Base-by-base conservation (phyloP, 2,888 invertebrate genomes). In the Spodoptera littoralis region DNA sequence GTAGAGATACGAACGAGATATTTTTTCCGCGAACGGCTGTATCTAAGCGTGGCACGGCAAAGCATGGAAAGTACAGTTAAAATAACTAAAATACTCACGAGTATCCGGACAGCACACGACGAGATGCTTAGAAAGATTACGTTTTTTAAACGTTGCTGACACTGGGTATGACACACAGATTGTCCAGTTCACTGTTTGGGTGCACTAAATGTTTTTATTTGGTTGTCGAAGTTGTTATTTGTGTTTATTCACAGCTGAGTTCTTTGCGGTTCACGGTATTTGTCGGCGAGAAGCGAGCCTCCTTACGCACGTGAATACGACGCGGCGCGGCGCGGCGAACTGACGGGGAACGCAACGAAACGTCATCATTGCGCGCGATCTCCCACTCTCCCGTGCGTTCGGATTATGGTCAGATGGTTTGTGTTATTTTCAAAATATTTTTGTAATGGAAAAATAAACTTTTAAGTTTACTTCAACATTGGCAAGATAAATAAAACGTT, bases 41-140 rank as follows among this genome's bases (percentile, higher is more conserved):
- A 77, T 82, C 79, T 85, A 85, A 84, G 83, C 86, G 84, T 84
- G 85, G 81, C 84, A 83, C 80, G 64, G 81, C 84, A 85, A 84
- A 86, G 85, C 86, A 88, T 88, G 86, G 88, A 89, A 90, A 89
- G 90, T 91, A 93, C 93, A 91, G 92, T 92, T 92, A 92, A 88
- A 88, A 89, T 88, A 88, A 87, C 86, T 89, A 87, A 83, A 86
- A 88, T 92, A 92, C 92, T 92, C 88, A 93, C 93, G 86, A 87
- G 80, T 81, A 78, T 78, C 80, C 71, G 76, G 84, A 84, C 85
- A 86, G 84, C 83, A 64, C 77, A 79, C 73, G 70, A 77, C 81
- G 86, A 85, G 85, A 84, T 85, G 85, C 79, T 86, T 86, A 86
- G 87, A 85, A 73, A 85, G 83, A 86, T 88, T 79, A 76, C 72